Evolutionary conservation across 2,888 invertebrate species (phyloP).

Genomic region (Chrysina gloriosa): DNA sequence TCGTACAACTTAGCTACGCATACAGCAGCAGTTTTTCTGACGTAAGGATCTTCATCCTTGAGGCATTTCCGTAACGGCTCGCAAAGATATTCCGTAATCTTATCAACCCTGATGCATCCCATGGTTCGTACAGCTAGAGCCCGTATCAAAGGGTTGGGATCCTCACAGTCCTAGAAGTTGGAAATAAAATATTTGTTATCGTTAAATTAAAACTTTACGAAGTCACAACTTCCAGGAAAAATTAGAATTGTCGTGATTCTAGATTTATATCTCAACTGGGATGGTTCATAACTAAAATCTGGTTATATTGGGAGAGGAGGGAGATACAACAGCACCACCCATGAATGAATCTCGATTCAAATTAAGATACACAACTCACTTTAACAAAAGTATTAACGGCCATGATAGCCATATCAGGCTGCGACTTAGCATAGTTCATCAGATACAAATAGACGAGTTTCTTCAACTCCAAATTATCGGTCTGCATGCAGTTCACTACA

Average conservation of each 20-base stretch:
- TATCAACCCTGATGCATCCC: slow-evolving; percentile 99
- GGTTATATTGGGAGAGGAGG: too few species aligned
- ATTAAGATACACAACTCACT: too few species aligned
- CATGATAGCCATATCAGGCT: slow-evolving; percentile 99
- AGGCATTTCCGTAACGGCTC: slow-evolving; percentile 95
- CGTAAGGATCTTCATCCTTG: slow-evolving; percentile 97
- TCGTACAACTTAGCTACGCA: slow-evolving; percentile 99
- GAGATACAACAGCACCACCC: too few species aligned
- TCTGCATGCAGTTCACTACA: slow-evolving; percentile 99
- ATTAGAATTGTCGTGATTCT: too few species aligned
- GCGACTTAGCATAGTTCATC: slow-evolving; percentile 99
- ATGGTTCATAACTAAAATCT: too few species aligned
- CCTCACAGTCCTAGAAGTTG: slow-evolving; percentile 92
- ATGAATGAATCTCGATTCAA: too few species aligned
- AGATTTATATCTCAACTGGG: too few species aligned
- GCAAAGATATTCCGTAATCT: slow-evolving; percentile 99
- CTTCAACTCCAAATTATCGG: slow-evolving; percentile 98
- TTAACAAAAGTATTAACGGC: slow-evolving; percentile 99
- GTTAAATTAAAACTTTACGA: too few species aligned
- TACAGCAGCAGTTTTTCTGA: slow-evolving; percentile 98
- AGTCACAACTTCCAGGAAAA: not conserved
- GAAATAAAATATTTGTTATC: too few species aligned
- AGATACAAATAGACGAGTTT: slow-evolving; percentile 98
- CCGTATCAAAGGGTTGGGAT: slow-evolving; percentile 98
- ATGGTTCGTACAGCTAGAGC: slow-evolving; percentile 98